Evolutionary conservation across 2,888 invertebrate genomes (phyloP).

Genomic region (Apocheima hispidaria): DNA sequence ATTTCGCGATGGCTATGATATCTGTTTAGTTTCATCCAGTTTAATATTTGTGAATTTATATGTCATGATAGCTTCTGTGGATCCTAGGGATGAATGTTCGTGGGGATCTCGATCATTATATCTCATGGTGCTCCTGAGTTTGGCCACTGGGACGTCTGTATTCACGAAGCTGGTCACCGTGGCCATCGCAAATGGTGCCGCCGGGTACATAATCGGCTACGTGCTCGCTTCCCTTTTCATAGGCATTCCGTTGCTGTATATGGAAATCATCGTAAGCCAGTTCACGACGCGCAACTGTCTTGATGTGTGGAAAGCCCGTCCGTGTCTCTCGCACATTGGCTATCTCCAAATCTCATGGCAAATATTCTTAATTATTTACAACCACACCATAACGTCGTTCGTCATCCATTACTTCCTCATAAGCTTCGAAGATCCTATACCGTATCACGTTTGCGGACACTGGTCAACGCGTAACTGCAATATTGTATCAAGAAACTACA

Average conservation of each 20-base stretch:
- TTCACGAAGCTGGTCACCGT: constrained; percentile 55
- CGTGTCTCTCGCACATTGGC: constrained; percentile 69
- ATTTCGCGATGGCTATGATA: constrained; percentile 24
- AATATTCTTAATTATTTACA: constrained; percentile 54
- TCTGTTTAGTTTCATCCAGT: not conserved
- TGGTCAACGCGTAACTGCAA: constrained; percentile 65
- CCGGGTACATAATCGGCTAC: constrained; percentile 57
- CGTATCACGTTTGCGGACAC: constrained; percentile 66
- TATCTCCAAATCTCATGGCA: constrained; percentile 68
- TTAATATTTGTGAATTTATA: not conserved
- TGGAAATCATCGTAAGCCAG: constrained; percentile 74
- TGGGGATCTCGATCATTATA: constrained; percentile 52
- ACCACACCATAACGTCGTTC: constrained; percentile 63
- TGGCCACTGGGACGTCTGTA: constrained; percentile 57
- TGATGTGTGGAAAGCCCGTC: constrained; percentile 67
- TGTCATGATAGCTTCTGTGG: constrained; percentile 32
- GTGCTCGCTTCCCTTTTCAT: constrained; percentile 54
- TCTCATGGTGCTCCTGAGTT: constrained; percentile 59
- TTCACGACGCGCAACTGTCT: constrained; percentile 74
- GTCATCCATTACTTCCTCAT: constrained; percentile 73
- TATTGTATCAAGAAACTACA: constrained; percentile 61
- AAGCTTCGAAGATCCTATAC: constrained; percentile 71
- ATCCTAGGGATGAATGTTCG: constrained; percentile 28
- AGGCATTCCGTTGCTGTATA: constrained; percentile 73
- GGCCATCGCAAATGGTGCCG: constrained; percentile 58